These are phyloP conservation scores for Trachelus stipa DNA, from an alignment of 2,888 invertebrate genomes.

Conservation along the genomic window DNA sequence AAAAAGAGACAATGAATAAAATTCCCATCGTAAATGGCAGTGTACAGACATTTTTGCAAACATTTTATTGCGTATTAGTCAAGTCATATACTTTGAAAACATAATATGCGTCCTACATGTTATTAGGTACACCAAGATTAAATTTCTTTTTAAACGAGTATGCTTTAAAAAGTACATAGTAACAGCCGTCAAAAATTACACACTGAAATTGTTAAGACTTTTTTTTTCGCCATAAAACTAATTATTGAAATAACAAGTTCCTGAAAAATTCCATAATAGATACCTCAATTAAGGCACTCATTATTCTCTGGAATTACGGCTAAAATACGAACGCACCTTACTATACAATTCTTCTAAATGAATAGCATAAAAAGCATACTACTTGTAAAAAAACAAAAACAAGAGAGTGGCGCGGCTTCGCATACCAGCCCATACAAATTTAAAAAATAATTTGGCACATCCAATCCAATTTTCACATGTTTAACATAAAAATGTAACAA, in stretches of 20 bases:
- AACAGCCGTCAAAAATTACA: conserved; percentile 28
- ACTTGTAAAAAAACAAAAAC: neutral
- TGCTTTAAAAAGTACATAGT: conserved; percentile 28
- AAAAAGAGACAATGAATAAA: neutral
- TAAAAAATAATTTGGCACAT: conserved; percentile 22
- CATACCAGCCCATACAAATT: neutral
- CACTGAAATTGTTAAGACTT: conserved; percentile 10
- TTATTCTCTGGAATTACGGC: neutral
- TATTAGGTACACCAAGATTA: conserved; percentile 23
- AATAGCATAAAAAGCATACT: conserved; percentile 1
- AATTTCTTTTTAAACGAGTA: conserved; percentile 20
- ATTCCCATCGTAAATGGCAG: neutral
- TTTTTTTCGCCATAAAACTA: conserved; percentile 13
- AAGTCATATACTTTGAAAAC: conserved; percentile 31
- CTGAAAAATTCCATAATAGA: conserved; percentile 1
- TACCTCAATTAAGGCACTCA: conserved; percentile 1
- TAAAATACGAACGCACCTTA: neutral
- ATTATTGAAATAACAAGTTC: conserved; percentile 6
- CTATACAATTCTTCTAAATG: neutral
- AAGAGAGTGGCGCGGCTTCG: neutral
- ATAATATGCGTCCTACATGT: conserved; percentile 19
- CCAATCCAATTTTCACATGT: conserved; percentile 15
- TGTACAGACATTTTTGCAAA: conserved; percentile 13
- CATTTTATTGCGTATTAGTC: conserved; percentile 32
- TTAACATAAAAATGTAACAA: conserved; percentile 34